phyloP scores from a whole-genome alignment of 1,140 invertebrate genomes.

The Leptopilina clavipes region DNA sequence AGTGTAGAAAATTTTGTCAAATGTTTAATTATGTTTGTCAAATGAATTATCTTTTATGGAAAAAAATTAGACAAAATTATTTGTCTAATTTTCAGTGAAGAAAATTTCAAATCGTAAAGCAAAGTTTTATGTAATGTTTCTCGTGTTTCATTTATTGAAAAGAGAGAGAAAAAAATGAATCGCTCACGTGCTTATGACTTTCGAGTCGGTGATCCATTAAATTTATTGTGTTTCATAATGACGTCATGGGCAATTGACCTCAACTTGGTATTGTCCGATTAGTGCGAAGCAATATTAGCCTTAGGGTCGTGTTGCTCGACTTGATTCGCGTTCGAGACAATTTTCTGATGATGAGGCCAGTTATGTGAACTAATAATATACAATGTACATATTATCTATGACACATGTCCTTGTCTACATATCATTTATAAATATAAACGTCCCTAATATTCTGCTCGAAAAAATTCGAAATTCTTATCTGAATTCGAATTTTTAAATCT shows the following conservation, averaged over 20 bases:
- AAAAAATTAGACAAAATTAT: no score
- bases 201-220: conserved; percentile 39
- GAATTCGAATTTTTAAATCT: conserved; percentile 1
- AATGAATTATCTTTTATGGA: no score
- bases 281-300: conserved; percentile 58
- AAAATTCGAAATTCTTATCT: conserved; percentile 37
- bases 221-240: conserved; percentile 51
- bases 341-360: conserved; percentile 53
- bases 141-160: background rate
- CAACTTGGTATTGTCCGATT: conserved; percentile 55
- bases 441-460: conserved; percentile 47
- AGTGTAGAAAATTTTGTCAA: no score
- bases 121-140: background rate
- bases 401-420: conserved; percentile 42
- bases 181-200: conserved; percentile 30
- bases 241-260: conserved; percentile 65
- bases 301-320: conserved; percentile 53
- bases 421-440: conserved; percentile 48
- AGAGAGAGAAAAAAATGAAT: background rate
- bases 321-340: conserved; percentile 63
- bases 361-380: conserved; percentile 50
- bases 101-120: no score
- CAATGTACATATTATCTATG: conserved; percentile 49
- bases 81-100: no score
- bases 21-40: no score